These are phyloP conservation scores for Lumbricus terrestris DNA, from an alignment of 2,888 invertebrate genomes.

Conservation along the genomic window DNA sequence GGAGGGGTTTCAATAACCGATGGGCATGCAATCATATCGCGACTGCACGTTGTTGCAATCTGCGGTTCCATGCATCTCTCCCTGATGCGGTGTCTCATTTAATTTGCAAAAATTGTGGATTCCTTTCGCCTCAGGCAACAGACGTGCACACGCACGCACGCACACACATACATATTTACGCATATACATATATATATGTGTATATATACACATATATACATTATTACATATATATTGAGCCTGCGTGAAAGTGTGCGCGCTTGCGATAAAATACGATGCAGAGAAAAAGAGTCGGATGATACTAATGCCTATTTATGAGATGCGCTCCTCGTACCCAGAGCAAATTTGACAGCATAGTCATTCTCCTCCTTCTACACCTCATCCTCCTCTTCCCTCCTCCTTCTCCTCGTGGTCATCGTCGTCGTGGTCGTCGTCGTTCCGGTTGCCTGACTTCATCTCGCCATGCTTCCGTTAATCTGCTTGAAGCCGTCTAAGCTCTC, in stretches of 20 bases:
- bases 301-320: not conserved
- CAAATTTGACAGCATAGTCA: not conserved
- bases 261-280: not conserved
- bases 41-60: not conserved
- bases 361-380: no score
- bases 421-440: not conserved
- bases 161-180: no score
- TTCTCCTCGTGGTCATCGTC: no score
- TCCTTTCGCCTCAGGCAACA: not conserved
- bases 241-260: no score
- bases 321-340: not conserved
- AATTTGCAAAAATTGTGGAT: not conserved
- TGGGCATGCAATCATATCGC: not conserved
- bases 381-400: no score
- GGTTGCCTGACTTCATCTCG: not conserved
- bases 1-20: not conserved
- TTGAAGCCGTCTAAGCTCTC: not conserved
- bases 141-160: not conserved
- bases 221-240: not conserved
- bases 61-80: not conserved
- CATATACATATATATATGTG: no score
- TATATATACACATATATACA: no score
- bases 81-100: not conserved
- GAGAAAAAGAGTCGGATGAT: not conserved
- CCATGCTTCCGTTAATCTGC: not conserved